These are phyloP conservation scores for Petroica traversi DNA, from an alignment of 2,113 vertebrate species.

Conservation along the genomic window DNA sequence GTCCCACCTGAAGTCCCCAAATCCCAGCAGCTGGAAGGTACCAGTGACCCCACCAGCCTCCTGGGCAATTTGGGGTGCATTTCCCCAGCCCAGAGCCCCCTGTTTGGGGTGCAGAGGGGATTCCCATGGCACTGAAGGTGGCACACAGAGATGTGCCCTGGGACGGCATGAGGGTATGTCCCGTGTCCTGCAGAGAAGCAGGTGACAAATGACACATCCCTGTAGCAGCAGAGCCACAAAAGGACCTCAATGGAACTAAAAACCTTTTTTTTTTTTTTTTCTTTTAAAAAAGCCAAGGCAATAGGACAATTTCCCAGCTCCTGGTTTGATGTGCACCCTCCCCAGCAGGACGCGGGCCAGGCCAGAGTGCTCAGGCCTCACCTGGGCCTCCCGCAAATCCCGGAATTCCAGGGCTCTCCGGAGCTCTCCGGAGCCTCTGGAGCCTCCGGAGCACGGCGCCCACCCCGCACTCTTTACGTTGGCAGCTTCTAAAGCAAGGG, in stretches of 20 bases:
- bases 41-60: fast-evolving
- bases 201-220: neutral
- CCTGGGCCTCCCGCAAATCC: neutral
- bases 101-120: too few relatives aligned
- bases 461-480: neutral
- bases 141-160: fast-evolving
- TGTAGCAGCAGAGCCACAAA: neutral
- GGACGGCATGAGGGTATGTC: neutral
- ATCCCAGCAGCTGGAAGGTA: neutral
- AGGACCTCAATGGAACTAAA: neutral
- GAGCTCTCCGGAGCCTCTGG: neutral
- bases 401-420: neutral
- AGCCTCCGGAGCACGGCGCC: neutral
- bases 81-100: neutral
- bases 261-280: fast-evolving
- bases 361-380: neutral
- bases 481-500: conserved; percentile 26
- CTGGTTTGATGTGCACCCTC: too few relatives aligned
- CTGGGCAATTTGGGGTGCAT: neutral
- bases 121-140: fast-evolving
- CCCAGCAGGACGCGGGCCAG: fast-evolving
- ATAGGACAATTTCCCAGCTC: neutral
- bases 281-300: fast-evolving
- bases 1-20: neutral
- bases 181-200: fast-evolving